phyloP scores from a whole-genome alignment of 2,888 invertebrate species.

The Drosophila suboccidentalis region DNA sequence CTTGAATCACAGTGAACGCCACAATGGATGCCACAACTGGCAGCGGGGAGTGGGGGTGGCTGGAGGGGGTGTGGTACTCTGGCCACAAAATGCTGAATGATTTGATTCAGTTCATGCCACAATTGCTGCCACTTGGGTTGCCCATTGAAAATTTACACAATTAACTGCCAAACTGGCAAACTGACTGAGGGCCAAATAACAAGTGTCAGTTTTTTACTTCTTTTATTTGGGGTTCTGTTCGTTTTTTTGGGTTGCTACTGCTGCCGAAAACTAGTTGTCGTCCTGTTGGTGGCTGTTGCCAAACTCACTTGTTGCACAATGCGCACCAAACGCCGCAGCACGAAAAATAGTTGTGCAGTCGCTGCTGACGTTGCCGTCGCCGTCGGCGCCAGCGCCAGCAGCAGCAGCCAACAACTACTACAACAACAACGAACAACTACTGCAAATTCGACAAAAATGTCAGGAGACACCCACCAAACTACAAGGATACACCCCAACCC shows the following conservation, averaged over 20 bases:
- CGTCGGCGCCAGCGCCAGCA: slow-evolving; percentile 36
- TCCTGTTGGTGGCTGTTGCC: slow-evolving; percentile 85
- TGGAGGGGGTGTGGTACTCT: slow-evolving; percentile 1
- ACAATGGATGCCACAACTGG: slow-evolving; percentile 49
- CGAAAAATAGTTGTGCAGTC: slow-evolving; percentile 77
- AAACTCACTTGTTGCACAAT: slow-evolving; percentile 86
- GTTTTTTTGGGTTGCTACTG: not conserved
- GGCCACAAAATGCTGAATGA: slow-evolving; percentile 30
- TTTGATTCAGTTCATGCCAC: slow-evolving; percentile 53
- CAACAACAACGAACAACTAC: slow-evolving; percentile 44
- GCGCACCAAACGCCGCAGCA: slow-evolving; percentile 76
- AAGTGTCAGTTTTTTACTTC: slow-evolving; percentile 16
- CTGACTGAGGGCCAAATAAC: slow-evolving; percentile 9
- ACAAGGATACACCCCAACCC: slow-evolving; percentile 40
- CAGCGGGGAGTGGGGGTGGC: not conserved
- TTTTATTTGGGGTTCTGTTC: not conserved
- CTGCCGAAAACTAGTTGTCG: slow-evolving; percentile 81
- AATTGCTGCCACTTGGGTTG: slow-evolving; percentile 57
- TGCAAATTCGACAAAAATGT: slow-evolving; percentile 83
- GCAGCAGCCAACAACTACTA: slow-evolving; percentile 33
- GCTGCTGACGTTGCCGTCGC: slow-evolving; percentile 36
- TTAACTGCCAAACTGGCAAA: slow-evolving; percentile 48
- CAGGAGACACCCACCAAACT: slow-evolving; percentile 82
- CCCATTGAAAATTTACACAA: slow-evolving; percentile 63
- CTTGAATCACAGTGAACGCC: slow-evolving; percentile 55